Evolutionary conservation across 2,797 vertebrate species (phyloP), one percentile per base, ranked within the genome.

Genomic region (Neopelma chrysocephalum): DNA sequence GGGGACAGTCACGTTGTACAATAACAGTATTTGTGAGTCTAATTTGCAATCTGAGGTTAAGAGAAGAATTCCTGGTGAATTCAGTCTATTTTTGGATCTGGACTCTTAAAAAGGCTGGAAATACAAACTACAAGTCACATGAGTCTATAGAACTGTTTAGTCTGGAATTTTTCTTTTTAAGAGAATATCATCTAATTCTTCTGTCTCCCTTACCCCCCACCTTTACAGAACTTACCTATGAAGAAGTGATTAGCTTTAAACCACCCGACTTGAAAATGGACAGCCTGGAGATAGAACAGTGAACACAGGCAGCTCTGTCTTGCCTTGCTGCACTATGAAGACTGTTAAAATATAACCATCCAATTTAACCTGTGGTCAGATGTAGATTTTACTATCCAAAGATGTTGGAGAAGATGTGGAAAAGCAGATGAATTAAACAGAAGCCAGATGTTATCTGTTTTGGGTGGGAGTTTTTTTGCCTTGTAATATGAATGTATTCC

Each of bases 171-270:
- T 77, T 61, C 32, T 95, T 93, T 43, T 62, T 20, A 66, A 77
- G 48, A 60, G 34, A 88, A 2, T 68, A 36, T 47, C 15, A 40
- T 21, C 47, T 93, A 87, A 92, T 84, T 87, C 48, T 86, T 82
- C 29, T 92, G 40, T 93, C 43, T 94, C 29, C 43, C 32, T 90
- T 54, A 31, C 9, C 17, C 14, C n/a, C 48, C 42, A 31, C 32
- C 51, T 82, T 21, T 73, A 45, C 97, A 99, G 99, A 99, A 96
- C 98, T 99, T 96, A 99, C 99, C 47, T 99, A 99, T 66, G 98
- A 98, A 96, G 99, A 99, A 96, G 99, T 99, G 85, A 98, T 98
- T 94, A 98, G 99, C 98, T 98, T 99, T 97, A 99, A 99, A 97
- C 98, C 98, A 45, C 97, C 98, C 0, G 98, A 98, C 94, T 97